Percentiles rank a stretch among this genome's conserved stretches.
Evolutionary conservation across 2,113 vertebrate genomes (phyloP).

Genomic region (Leptocoma aspasia): DNA sequence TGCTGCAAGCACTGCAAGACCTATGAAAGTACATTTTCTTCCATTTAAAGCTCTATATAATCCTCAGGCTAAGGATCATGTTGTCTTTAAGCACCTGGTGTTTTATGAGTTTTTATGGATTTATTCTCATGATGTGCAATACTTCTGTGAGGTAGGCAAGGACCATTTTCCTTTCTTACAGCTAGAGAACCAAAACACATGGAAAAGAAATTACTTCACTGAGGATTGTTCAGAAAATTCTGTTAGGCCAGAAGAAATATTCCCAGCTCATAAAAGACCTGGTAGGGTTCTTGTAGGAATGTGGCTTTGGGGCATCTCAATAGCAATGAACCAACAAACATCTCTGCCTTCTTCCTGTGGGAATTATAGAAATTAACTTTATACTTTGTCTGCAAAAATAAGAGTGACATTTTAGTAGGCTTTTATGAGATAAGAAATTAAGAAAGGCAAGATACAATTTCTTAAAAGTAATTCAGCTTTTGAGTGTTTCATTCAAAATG

Average conservation of each 20-base stretch:
- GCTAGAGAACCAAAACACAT: neutral
- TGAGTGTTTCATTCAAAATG: neutral
- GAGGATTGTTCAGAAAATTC: neutral
- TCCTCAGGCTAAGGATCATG: neutral
- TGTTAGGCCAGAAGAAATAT: neutral
- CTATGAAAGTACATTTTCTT: neutral
- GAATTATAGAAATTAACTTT: neutral
- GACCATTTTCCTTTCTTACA: neutral
- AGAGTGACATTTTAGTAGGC: neutral
- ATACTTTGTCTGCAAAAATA: neutral
- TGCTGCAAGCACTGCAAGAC: neutral
- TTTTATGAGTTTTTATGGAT: neutral
- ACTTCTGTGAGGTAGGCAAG: neutral
- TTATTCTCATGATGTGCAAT: neutral
- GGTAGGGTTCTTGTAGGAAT: neutral
- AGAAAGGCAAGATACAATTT: neutral
- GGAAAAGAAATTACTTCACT: neutral
- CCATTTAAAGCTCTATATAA: neutral
- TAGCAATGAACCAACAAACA: neutral
- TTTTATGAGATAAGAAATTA: neutral
- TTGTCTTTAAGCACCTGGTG: neutral
- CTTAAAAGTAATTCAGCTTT: neutral
- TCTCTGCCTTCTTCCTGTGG: neutral
- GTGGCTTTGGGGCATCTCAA: neutral
- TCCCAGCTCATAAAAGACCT: neutral